Percentiles rank a stretch among this genome's conserved stretches.
Evolutionary conservation across 2,113 vertebrate species (phyloP).

Genomic region (Boulengeromyrus knoepffleri): DNA sequence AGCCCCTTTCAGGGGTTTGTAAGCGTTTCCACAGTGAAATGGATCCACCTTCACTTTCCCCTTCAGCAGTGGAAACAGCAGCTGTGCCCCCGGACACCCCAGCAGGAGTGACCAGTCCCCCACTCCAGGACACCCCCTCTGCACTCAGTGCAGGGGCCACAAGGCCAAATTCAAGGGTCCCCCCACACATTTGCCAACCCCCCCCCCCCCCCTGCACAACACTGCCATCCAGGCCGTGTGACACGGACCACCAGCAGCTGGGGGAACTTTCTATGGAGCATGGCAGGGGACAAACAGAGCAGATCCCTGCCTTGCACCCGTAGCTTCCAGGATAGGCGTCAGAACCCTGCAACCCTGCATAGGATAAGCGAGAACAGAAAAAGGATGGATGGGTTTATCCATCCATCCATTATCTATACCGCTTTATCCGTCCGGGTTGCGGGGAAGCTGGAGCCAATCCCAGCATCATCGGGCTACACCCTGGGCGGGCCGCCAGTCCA

Average conservation of each 20-base stretch:
- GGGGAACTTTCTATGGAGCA: not conserved
- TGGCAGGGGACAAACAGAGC: not conserved
- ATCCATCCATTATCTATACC: no score
- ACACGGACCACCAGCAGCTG: not conserved
- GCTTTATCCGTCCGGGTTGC: no score
- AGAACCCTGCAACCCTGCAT: not conserved
- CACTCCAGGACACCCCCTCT: not conserved
- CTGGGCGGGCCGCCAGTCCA: no score
- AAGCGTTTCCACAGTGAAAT: slow-evolving; percentile 61
- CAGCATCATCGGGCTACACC: no score
- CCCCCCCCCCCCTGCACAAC: not conserved
- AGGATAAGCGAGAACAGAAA: not conserved
- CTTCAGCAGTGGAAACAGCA: slow-evolving; percentile 38
- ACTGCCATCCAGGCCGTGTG: not conserved
- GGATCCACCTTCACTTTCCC: slow-evolving; percentile 51
- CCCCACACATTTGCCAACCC: slow-evolving; percentile 17
- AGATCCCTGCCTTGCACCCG: not conserved
- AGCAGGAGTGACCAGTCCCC: not conserved
- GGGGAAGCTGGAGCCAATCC: no score
- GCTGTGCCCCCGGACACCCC: slow-evolving; percentile 38
- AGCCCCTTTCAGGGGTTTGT: slow-evolving; percentile 62
- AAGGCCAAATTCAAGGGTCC: slow-evolving; percentile 30
- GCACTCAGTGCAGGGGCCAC: slow-evolving; percentile 27
- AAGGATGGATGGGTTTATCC: not conserved
- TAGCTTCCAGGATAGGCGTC: not conserved